Evolutionary conservation across 2,113 vertebrate genomes (phyloP), one percentile per base, ranked within the genome.

Genomic region (Piprites chloris): DNA sequence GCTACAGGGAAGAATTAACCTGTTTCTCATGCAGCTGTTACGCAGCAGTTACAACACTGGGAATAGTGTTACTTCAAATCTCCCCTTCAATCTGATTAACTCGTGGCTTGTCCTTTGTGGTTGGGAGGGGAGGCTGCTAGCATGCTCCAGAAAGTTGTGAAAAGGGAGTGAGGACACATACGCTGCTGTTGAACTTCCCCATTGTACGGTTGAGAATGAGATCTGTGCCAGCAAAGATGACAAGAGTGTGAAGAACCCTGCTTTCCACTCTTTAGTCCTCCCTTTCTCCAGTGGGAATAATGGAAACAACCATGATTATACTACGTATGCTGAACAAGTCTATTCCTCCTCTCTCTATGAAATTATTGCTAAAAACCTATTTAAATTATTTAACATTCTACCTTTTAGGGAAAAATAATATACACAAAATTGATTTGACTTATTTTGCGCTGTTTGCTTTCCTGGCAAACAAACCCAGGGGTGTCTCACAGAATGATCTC

Each of bases 211-310:
- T 47, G 62, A 26, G 23, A 92, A 76, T 13, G 17, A 9, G 35
- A 68, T 11, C 53, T 80, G 3, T 33, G 10, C 23, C 47, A 42
- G 23, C 14, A 65, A 79, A 22, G 16, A 27, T 52, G 23, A 33
- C 11, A 59, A 0, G 2, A 90, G 20, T 5, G 30, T 23, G 18
- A 26, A 63, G 21, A 72, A 12, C 0, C 2, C 6, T 49, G 5
- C 11, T 92, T 72, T 52, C 8, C 9, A 33, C 3, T 61, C 39
- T 62, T 41, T 39, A 65, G 2, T 61, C 9, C 5, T 84, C n/a
- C 77, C 14, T 42, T n/a, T 61, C 22, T 88, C 17, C 9, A 47
- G 1, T 0, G 3, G 5, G 35, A 90, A 85, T 10, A 91, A 55
- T 4, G 41, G 21, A 75, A 67, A 37, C 5, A 65, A 75, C 17